Evolutionary conservation across 2,888 invertebrate genomes (phyloP), one percentile per base, ranked within the genome.

Genomic region (Leptogaster cylindrica): DNA sequence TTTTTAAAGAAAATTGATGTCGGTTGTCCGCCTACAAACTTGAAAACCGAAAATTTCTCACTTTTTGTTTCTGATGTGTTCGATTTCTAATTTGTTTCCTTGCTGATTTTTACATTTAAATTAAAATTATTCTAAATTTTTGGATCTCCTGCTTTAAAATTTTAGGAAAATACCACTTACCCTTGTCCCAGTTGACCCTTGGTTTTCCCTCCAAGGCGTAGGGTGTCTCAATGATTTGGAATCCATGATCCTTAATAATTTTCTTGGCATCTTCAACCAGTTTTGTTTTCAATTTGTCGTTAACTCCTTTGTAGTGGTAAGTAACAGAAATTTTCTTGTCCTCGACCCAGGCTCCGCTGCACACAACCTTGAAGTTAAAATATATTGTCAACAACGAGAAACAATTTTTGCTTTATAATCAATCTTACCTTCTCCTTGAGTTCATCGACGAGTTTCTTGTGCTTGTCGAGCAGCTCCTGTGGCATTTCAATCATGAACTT

Each of bases 161-260:
- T n/a, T n/a, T n/a, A n/a, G n/a, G 14, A n/a, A 8, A 12, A 14
- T 16, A 25, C 28, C 3, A 76, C 78, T 76, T 61, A 82, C 88
- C 91, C 79, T 91, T 91, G 77, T 91, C 88, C 91, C 91, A 91
- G 75, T 88, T 86, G 16, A 91, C 89, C 28, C 90, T 89, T 52
- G 91, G 91, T 75, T 89, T 89, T 10, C 90, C 90, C 77, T 91
- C 91, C 67, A 90, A 83, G 20, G 90, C 90, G 72, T 88, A 88
- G 74, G 89, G 89, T 0, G 90, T 89, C 71, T 85, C 82, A 51
- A 86, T 88, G 14, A 89, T 86, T 73, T 85, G 84, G 78, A 90
- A 90, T 33, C 89, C 89, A 33, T 86, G 85, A 23, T 83, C 81
- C 76, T 86, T 85, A 72, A 90, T 89, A 71, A 90, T 79, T 70